Base-by-base conservation (phyloP, 2,888 invertebrate species). In the Chirona hameri region DNA sequence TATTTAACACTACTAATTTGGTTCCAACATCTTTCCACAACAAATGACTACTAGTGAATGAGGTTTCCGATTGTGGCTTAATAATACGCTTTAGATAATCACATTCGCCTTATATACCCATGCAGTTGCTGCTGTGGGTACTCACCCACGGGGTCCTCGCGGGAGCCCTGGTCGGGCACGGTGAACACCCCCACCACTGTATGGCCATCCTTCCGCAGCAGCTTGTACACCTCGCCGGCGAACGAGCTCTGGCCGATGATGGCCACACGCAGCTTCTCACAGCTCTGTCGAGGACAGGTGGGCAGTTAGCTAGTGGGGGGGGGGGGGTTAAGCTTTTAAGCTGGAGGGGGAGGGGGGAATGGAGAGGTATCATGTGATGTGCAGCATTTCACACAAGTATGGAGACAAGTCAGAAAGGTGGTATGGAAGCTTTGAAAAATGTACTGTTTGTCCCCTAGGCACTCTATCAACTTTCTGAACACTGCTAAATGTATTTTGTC, bases 161-260 rank as follows among this genome's bases (percentile, higher is more conserved):
- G 91, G 86, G 93, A 95, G 84, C 95, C 95, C 86, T 95, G 94
- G 87, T 97, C 96, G 4, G 94, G 93, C 52, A 99, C 92, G n/a
- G 98, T 99, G 88, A 99, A 98, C 0, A 98, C 95, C 57, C 97
- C 98, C 0, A 95, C 97, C 81, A 98, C 91, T 82, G 92, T 90
- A 87, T 97, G 96, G 0, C 95, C 94, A 88, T 95, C 92, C 86
- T 91, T 92, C 84, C 92, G 89, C 14, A 98, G 88, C 5, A 93
- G 90, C 87, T 95, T 94, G 89, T 97, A 94, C 10, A 98, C 97
- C 88, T 98, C 97, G 0, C 96, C 96, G 0, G 98, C 98, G 88
- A 99, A 98, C 82, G 93, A 93, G 87, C 97, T 97, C 88, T 98
- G 98, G 0, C 98, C 98, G 86, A 98, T 98, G 29, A 98, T 92